These are phyloP conservation scores for Molossus molossus DNA, from an alignment of 2,797 vertebrate genomes.

Conservation along the genomic window DNA sequence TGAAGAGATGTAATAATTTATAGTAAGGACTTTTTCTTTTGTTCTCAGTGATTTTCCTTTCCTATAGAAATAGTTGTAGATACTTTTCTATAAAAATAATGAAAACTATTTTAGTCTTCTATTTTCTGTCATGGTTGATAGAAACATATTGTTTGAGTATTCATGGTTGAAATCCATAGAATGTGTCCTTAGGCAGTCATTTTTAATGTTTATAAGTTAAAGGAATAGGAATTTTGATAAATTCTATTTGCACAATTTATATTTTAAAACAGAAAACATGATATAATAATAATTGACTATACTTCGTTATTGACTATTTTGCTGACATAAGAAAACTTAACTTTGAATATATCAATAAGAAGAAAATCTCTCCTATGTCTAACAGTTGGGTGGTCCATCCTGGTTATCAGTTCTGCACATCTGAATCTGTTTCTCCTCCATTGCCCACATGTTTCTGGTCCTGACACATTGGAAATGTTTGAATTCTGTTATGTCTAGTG, in stretches of 20 bases:
- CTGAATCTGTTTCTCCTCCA: neutral
- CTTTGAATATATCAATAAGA: neutral
- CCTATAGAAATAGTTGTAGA: neutral
- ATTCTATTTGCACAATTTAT: neutral
- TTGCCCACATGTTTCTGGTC: neutral
- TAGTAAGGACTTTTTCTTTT: neutral
- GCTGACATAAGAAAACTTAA: neutral
- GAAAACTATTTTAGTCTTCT: neutral
- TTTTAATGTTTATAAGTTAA: neutral
- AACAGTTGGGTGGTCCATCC: neutral
- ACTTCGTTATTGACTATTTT: neutral
- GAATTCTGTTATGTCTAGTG: neutral
- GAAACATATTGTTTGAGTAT: neutral
- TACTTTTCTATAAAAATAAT: constrained; percentile 16
- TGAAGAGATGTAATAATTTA: neutral
- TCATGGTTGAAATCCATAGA: neutral
- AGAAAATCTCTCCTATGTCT: neutral
- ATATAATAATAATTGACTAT: neutral
- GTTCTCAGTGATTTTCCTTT: neutral
- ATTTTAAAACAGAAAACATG: constrained; percentile 19
- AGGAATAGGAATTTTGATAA: neutral
- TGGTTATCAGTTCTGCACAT: neutral
- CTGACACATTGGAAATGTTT: neutral
- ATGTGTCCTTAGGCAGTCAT: neutral
- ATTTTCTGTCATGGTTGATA: neutral